These are phyloP conservation scores for Drosophila arawakana DNA, from an alignment of 1,140 invertebrate genomes.

Conservation along the genomic window DNA sequence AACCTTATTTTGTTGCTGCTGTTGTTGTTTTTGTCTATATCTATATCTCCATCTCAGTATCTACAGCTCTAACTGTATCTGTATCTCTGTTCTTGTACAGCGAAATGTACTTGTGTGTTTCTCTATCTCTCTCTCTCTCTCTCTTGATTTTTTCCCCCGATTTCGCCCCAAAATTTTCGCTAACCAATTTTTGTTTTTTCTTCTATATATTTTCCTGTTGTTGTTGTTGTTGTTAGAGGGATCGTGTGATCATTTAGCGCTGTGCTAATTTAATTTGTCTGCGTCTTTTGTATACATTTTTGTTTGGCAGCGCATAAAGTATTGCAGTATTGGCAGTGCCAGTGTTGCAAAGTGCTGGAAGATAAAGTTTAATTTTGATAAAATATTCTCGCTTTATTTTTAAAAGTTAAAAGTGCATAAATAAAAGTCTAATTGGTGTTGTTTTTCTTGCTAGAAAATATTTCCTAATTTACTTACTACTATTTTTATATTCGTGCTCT, in stretches of 20 bases:
- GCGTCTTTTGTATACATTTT: constrained; percentile 33
- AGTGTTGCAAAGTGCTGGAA: constrained; percentile 27
- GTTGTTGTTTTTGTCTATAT: constrained; percentile 15
- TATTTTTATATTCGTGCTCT: no score
- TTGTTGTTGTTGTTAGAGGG: constrained; percentile 68
- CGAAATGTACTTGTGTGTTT: constrained; percentile 46
- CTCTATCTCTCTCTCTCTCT: neutral
- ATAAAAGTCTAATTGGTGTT: neutral
- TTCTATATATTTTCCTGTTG: constrained; percentile 34
- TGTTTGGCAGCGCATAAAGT: constrained; percentile 29
- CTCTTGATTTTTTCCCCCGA: constrained; percentile 8
- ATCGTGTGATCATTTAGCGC: constrained; percentile 79
- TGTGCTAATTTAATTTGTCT: constrained; percentile 77
- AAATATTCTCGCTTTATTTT: no score
- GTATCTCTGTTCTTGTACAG: constrained; percentile 41
- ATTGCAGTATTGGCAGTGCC: constrained; percentile 24
- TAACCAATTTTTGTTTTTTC: constrained; percentile 50
- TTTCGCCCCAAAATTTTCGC: constrained; percentile 60
- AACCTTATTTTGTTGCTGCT: constrained; percentile 19
- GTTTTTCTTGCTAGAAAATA: no score
- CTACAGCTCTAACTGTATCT: constrained; percentile 42
- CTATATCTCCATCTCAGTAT: constrained; percentile 38
- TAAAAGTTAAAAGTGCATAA: no score
- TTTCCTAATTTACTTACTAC: neutral
- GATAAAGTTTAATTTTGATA: neutral